A percentile compares a stretch with the other conserved stretches of the same genome.
Evolutionary conservation across 1,140 invertebrate species (phyloP).

Genomic region (Drosophila prosaltans): DNA sequence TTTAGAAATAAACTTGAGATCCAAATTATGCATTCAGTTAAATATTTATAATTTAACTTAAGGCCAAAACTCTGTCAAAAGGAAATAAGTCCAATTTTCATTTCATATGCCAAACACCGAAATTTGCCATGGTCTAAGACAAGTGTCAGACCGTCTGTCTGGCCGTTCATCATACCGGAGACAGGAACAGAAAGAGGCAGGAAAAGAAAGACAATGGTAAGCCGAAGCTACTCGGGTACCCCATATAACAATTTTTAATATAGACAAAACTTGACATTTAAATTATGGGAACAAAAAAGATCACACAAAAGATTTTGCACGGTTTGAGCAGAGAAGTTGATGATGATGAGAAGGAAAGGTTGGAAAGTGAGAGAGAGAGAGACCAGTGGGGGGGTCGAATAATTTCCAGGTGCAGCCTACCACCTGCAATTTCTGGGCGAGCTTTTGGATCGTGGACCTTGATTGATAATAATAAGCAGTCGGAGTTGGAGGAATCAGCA

Average conservation of each 20-base stretch:
- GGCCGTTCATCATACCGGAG: conserved; percentile 9
- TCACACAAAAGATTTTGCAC: conserved; percentile 45
- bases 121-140: conserved; percentile 45
- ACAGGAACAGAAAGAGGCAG: conserved; percentile 18
- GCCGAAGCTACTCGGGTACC: conserved; percentile 22
- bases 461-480: conserved; percentile 29
- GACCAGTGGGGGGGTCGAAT: conserved; percentile 17
- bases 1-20: too few species aligned
- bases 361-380: neutral
- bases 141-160: conserved; percentile 53
- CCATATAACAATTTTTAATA: conserved; percentile 66
- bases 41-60: conserved; percentile 1
- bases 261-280: conserved; percentile 78
- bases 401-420: conserved; percentile 54
- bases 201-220: conserved; percentile 33
- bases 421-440: conserved; percentile 53
- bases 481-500: conserved; percentile 12
- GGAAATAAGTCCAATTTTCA: conserved; percentile 16
- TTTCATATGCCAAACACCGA: conserved; percentile 16
- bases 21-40: too few species aligned
- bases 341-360: conserved; percentile 25
- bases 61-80: neutral
- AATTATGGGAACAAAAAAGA: conserved; percentile 71
- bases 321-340: conserved; percentile 1
- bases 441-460: neutral